phyloP scores from a whole-genome alignment of 2,888 invertebrate species.

The Pandemis corylana region DNA sequence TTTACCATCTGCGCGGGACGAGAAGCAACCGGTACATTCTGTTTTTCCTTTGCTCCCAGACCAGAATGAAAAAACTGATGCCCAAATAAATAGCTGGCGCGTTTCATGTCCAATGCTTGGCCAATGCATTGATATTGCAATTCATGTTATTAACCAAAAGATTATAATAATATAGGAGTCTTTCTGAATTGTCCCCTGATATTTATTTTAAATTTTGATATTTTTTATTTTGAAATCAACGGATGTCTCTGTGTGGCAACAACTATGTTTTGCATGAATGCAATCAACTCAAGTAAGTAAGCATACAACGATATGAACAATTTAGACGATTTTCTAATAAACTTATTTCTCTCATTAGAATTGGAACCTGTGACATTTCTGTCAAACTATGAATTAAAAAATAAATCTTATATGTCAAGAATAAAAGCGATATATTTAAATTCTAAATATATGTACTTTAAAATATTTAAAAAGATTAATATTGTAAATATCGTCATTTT shows the following conservation, averaged over 20 bases:
- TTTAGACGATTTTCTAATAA: constrained; percentile 22
- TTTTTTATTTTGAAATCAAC: not conserved
- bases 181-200: not conserved
- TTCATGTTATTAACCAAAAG: not conserved
- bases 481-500: constrained; percentile 71
- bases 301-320: constrained; percentile 35
- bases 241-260: not conserved
- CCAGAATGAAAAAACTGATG: too few species aligned
- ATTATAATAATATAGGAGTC: not conserved
- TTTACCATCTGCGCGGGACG: too few species aligned
- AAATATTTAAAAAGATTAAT: constrained; percentile 54
- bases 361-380: constrained; percentile 28
- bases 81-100: too few species aligned
- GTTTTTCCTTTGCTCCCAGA: too few species aligned
- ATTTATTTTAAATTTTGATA: not conserved
- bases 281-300: not conserved
- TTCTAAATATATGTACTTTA: constrained; percentile 74
- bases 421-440: constrained; percentile 62
- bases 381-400: constrained; percentile 24
- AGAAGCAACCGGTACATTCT: too few species aligned
- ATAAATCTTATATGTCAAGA: constrained; percentile 58
- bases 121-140: too few species aligned
- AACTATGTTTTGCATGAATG: not conserved
- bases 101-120: too few species aligned
- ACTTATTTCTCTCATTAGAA: constrained; percentile 29